phyloP scores from a whole-genome alignment of 2,888 invertebrate genomes.

The Ophonus ardosiacus region DNA sequence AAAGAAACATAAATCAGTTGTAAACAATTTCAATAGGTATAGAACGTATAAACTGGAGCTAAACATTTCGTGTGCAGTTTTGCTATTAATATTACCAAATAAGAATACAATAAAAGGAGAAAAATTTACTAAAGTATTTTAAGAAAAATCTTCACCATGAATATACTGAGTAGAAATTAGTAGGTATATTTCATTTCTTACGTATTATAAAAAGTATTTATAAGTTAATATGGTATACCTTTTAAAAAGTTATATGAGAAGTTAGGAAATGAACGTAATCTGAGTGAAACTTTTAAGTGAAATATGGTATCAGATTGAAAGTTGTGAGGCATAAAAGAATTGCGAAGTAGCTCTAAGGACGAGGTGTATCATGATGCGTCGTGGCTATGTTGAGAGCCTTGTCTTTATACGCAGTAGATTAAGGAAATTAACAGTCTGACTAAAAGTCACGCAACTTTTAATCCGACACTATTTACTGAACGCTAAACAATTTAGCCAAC shows the following conservation, averaged over 20 bases:
- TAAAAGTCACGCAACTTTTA: slow-evolving; percentile 64
- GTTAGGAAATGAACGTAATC: not conserved
- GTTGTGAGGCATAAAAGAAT: not conserved
- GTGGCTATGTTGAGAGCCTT: not conserved
- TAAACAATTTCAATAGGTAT: too few species aligned
- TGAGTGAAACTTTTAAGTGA: slow-evolving; percentile 1
- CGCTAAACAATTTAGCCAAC: slow-evolving; percentile 59
- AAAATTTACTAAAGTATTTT: too few species aligned
- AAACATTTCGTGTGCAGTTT: too few species aligned
- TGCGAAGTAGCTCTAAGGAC: not conserved
- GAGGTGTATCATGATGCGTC: not conserved
- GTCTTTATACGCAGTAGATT: slow-evolving; percentile 57
- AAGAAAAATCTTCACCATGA: not conserved
- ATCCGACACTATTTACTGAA: slow-evolving; percentile 62
- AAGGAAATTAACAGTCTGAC: slow-evolving; percentile 55
- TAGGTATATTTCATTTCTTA: not conserved
- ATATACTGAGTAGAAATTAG: not conserved
- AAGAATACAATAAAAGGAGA: too few species aligned
- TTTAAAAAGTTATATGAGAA: not conserved
- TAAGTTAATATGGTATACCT: not conserved
- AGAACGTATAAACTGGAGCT: too few species aligned
- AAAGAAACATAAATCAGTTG: too few species aligned
- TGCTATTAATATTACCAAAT: too few species aligned
- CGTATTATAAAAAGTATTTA: not conserved
- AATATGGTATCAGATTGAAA: not conserved